These are phyloP conservation scores for Epirrita christyi DNA, from an alignment of 2,888 invertebrate genomes.

Conservation along the genomic window DNA sequence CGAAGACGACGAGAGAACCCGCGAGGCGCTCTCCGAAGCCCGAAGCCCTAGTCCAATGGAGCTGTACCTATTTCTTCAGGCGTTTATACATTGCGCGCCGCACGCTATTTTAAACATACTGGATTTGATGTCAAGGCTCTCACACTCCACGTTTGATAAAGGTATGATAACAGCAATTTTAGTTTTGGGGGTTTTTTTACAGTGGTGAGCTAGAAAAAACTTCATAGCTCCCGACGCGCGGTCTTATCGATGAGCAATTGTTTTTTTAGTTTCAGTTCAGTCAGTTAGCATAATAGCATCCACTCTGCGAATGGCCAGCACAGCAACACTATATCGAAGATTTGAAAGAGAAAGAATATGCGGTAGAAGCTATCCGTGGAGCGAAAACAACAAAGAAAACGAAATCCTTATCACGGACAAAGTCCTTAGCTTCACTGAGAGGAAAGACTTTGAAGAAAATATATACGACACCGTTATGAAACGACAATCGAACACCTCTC, in stretches of 20 bases:
- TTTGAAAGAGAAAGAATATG: slow-evolving; percentile 91
- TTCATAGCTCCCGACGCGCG: too few species aligned
- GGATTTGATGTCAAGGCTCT: slow-evolving; percentile 86
- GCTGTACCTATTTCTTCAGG: slow-evolving; percentile 90
- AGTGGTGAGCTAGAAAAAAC: too few species aligned
- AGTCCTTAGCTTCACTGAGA: slow-evolving; percentile 35
- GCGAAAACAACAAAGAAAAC: slow-evolving; percentile 57
- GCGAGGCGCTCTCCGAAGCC: slow-evolving; percentile 85
- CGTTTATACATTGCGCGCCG: slow-evolving; percentile 91
- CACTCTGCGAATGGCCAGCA: slow-evolving; percentile 87
- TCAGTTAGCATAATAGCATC: slow-evolving; percentile 88
- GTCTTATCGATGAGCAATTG: neutral
- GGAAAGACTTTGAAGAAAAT: slow-evolving; percentile 40
- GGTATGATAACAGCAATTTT: slow-evolving; percentile 70
- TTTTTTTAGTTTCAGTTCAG: slow-evolving; percentile 86
- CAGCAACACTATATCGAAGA: slow-evolving; percentile 89
- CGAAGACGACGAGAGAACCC: slow-evolving; percentile 83
- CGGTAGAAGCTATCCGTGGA: slow-evolving; percentile 91
- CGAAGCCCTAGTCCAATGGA: slow-evolving; percentile 89
- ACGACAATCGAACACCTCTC: slow-evolving; percentile 46
- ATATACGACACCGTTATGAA: slow-evolving; percentile 61
- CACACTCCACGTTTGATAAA: slow-evolving; percentile 85
- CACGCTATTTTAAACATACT: slow-evolving; percentile 85
- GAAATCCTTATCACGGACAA: slow-evolving; percentile 43
- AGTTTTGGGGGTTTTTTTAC: neutral